phyloP scores from a whole-genome alignment of 2,888 invertebrate genomes.

The Elysia crispata region DNA sequence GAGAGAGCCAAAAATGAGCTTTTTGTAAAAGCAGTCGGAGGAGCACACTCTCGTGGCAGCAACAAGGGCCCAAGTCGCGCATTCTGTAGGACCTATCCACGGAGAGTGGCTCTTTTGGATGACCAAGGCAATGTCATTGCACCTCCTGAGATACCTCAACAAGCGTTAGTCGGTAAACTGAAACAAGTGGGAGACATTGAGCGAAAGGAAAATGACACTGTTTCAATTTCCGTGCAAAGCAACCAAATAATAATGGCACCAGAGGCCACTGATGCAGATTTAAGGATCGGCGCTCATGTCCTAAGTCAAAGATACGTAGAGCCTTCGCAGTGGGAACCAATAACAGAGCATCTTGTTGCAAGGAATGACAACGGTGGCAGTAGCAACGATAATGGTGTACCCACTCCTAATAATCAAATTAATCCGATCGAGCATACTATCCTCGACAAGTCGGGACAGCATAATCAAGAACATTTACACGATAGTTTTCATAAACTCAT shows the following conservation, averaged over 20 bases:
- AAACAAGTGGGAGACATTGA: no score
- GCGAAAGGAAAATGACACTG: no score
- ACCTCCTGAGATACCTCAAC: conserved; percentile 35
- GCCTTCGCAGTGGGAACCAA: conserved; percentile 40
- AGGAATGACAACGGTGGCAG: neutral
- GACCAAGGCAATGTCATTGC: conserved; percentile 46
- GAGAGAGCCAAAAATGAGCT: conserved; percentile 44
- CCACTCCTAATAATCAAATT: no score
- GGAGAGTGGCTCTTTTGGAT: conserved; percentile 44
- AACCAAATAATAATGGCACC: neutral
- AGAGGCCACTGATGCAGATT: conserved; percentile 32
- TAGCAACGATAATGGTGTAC: no score
- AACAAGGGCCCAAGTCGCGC: conserved; percentile 46
- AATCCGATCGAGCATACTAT: conserved; percentile 41
- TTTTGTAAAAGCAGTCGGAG: conserved; percentile 29
- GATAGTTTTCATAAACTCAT: conserved; percentile 39
- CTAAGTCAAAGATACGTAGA: conserved; percentile 39
- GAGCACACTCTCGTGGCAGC: neutral
- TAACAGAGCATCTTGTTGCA: conserved; percentile 32
- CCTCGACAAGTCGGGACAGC: conserved; percentile 43
- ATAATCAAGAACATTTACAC: conserved; percentile 41
- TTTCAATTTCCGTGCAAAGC: no score
- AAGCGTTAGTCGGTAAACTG: neutral
- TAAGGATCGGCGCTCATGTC: conserved; percentile 37
- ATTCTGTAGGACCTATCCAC: conserved; percentile 44